Evolutionary conservation across 2,888 invertebrate species (phyloP), one percentile per base, ranked within the genome.

Genomic region (Celastrina argiolus): DNA sequence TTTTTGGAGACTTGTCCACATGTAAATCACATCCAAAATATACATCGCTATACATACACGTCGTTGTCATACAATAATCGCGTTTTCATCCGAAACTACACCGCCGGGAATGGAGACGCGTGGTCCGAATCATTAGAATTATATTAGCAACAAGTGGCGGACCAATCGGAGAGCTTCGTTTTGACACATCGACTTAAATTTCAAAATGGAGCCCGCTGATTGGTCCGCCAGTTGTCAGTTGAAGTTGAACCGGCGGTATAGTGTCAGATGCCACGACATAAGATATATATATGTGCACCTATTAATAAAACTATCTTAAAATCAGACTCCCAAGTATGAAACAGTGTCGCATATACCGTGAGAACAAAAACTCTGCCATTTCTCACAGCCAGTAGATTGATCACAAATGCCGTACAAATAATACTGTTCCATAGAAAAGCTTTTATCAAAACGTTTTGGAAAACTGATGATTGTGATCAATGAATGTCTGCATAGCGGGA

Each of bases 11-110:
- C 75, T 75, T 79, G 77, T 75, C 72, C 76, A 74, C 72, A 79
- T 87, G 87, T 89, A 89, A 88, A 76, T 88, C 84, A 86, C 84
- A 85, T 90, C 85, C 87, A 90, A 90, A 91, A 89, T 88, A 90
- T 88, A 89, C 85, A 75, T 81, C 72, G 72, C 72, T 76, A 79
- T 78, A 78, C 74, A 72, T 78, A 78, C 74, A 72, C 79, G 80
- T 81, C 78, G 78, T 76, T 77, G 71, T 70, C 70, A 76, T 74
- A 76, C 73, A 63, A 68, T 69, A 51, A 7, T 68, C 63, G 76
- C 75, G 74, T n/a, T n/a, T n/a, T n/a, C n/a, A n/a, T n/a, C n/a
- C n/a, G n/a, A n/a, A n/a, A n/a, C n/a, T n/a, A n/a, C n/a, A n/a
- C n/a, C n/a, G n/a, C n/a, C n/a, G n/a, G n/a, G n/a, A n/a, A n/a